A percentile compares a stretch with the other conserved stretches of the same genome.
phyloP scores from a whole-genome alignment of 2,113 vertebrate species.

The Patagioenas fasciata region DNA sequence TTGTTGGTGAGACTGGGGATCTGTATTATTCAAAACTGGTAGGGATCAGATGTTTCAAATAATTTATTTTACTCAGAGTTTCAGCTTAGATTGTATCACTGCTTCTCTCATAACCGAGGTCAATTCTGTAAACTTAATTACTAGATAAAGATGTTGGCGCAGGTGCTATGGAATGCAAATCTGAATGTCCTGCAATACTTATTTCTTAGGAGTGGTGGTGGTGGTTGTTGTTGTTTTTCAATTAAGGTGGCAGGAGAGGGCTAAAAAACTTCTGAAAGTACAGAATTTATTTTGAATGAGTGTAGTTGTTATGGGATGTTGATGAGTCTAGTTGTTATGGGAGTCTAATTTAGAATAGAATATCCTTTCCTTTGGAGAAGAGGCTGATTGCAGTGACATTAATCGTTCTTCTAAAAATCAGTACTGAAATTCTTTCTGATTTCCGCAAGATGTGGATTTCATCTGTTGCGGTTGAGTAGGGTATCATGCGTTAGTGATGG shows the following conservation, averaged over 20 bases:
- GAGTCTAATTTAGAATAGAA: background rate
- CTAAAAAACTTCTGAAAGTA: background rate
- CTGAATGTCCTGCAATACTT: background rate
- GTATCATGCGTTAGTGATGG: background rate
- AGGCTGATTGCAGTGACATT: background rate
- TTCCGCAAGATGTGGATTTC: background rate
- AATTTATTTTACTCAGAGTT: background rate
- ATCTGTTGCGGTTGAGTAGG: background rate
- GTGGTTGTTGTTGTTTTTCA: background rate
- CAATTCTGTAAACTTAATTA: background rate
- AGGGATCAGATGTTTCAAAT: background rate
- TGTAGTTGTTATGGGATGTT: background rate
- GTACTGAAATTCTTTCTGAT: background rate
- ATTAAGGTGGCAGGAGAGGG: background rate
- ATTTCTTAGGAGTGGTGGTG: background rate
- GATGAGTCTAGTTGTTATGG: background rate
- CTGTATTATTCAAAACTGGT: background rate
- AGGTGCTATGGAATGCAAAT: background rate
- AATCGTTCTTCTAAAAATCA: background rate
- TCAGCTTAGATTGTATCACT: background rate
- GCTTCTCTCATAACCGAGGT: background rate
- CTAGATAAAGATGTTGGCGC: background rate
- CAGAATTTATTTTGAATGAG: background rate
- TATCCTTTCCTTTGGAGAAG: background rate
- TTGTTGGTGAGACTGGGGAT: background rate